Evolutionary conservation across 2,797 vertebrate genomes (phyloP).

Genomic region (Spheniscus humboldti): DNA sequence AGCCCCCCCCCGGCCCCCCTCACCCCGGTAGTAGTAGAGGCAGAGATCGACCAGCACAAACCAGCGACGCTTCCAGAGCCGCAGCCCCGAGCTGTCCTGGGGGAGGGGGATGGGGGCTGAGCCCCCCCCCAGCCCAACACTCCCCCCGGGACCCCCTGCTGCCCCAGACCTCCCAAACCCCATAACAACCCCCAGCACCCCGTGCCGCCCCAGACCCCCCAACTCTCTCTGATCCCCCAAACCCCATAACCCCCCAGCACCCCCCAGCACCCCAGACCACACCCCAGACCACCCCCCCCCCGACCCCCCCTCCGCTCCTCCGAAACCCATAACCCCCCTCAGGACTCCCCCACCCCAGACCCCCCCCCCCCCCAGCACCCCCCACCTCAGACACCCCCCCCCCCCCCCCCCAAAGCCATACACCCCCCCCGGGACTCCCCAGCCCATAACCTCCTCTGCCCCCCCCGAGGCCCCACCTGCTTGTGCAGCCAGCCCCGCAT

Average conservation of each 20-base stretch:
- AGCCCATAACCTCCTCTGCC: not conserved
- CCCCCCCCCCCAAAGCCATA: too few species aligned
- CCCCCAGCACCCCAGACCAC: too few species aligned
- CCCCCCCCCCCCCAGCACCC: not conserved
- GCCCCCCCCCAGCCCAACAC: too few species aligned
- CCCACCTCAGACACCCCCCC: too few species aligned
- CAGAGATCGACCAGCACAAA: conserved; percentile 12
- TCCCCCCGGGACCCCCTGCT: not conserved
- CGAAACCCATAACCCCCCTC: too few species aligned
- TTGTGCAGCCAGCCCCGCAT: not conserved
- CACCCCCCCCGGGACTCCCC: too few species aligned
- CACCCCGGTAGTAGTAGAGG: conserved; percentile 17
- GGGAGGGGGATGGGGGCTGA: not conserved
- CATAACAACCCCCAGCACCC: too few species aligned
- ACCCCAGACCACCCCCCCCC: too few species aligned
- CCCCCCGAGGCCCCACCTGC: not conserved
- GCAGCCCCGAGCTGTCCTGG: conserved; percentile 1
- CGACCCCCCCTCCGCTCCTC: too few species aligned
- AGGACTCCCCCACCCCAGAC: too few species aligned
- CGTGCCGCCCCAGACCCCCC: not conserved
- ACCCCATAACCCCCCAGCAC: too few species aligned
- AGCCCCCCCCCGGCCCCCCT: not conserved
- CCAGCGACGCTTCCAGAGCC: conserved; percentile 27
- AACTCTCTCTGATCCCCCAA: too few species aligned
- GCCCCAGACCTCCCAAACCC: not conserved